A percentile compares a stretch with the other conserved stretches of the same genome.
Evolutionary conservation across 2,797 vertebrate species (phyloP).

Genomic region (Pogonophryne albipinna): DNA sequence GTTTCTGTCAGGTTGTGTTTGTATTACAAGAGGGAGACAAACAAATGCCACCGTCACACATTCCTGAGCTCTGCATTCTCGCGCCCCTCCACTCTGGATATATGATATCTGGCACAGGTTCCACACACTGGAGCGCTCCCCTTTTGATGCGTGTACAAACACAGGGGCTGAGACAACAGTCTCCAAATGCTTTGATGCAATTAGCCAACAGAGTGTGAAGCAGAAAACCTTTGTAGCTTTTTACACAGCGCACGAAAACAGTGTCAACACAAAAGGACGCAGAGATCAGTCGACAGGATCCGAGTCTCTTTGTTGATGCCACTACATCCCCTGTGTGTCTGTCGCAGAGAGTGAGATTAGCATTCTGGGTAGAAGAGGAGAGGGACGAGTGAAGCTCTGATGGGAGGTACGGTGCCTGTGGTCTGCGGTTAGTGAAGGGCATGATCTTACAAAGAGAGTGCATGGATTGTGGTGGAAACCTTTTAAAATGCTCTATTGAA

Average conservation of each 20-base stretch:
- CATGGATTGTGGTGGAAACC: conserved; percentile 51
- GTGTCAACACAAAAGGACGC: conserved; percentile 71
- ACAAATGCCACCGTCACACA: conserved; percentile 68
- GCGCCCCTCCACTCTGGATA: conserved; percentile 51
- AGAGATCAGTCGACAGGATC: conserved; percentile 68
- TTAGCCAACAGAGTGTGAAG: conserved; percentile 82
- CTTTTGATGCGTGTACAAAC: conserved; percentile 78
- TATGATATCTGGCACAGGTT: conserved; percentile 73
- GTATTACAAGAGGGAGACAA: conserved; percentile 45
- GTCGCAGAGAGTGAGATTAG: conserved; percentile 53
- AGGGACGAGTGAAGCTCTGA: conserved; percentile 46
- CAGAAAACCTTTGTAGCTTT: conserved; percentile 82
- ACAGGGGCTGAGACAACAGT: conserved; percentile 65
- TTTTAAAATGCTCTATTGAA: conserved; percentile 71
- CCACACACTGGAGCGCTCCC: conserved; percentile 49
- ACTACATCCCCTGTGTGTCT: conserved; percentile 60
- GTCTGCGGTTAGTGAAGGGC: conserved; percentile 62
- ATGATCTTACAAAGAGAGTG: conserved; percentile 61
- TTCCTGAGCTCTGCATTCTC: conserved; percentile 52
- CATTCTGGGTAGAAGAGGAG: conserved; percentile 29
- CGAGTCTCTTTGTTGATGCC: conserved; percentile 64
- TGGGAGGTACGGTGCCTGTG: conserved; percentile 49
- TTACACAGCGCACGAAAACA: conserved; percentile 58
- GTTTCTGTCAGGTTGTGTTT: conserved; percentile 56
- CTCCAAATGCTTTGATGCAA: conserved; percentile 80